phyloP scores from a whole-genome alignment of 2,113 vertebrate species.

The Syngnathus typhle region DNA sequence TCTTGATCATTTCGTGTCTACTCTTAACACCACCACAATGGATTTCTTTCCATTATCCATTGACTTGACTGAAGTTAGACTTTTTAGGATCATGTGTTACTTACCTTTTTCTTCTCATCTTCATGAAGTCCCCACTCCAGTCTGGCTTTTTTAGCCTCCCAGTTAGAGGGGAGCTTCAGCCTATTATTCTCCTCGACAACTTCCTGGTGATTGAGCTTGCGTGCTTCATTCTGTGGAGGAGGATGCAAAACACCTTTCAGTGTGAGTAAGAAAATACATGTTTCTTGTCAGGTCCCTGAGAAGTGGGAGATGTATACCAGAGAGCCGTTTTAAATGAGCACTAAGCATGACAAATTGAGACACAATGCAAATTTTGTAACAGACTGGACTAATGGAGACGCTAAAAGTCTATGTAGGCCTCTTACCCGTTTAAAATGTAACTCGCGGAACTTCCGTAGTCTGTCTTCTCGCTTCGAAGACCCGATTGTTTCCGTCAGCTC shows the following conservation, averaged over 20 bases:
- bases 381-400: background rate
- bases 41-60: background rate
- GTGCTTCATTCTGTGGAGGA: constrained; percentile 82
- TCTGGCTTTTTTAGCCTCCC: constrained; percentile 91
- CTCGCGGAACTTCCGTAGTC: constrained; percentile 84
- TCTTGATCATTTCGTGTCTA: background rate
- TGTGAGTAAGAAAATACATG: background rate
- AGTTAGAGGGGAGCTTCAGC: constrained; percentile 85
- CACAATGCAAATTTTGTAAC: background rate
- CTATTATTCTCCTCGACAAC: constrained; percentile 92
- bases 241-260: background rate
- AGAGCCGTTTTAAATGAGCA: background rate
- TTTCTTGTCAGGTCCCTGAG: background rate
- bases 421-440: constrained; percentile 86
- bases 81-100: background rate
- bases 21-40: too few species aligned
- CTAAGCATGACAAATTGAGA: background rate
- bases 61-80: background rate
- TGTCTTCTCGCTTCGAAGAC: constrained; percentile 77
- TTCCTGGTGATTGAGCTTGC: constrained; percentile 89
- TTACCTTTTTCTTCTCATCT: constrained; percentile 86
- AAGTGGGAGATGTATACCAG: background rate
- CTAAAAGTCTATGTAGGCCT: background rate
- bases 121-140: constrained; percentile 88
- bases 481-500: constrained; percentile 34